Evolutionary conservation across 1,140 invertebrate species (phyloP), one percentile per base, ranked within the genome.

Genomic region (Drosophila ogumai): DNA sequence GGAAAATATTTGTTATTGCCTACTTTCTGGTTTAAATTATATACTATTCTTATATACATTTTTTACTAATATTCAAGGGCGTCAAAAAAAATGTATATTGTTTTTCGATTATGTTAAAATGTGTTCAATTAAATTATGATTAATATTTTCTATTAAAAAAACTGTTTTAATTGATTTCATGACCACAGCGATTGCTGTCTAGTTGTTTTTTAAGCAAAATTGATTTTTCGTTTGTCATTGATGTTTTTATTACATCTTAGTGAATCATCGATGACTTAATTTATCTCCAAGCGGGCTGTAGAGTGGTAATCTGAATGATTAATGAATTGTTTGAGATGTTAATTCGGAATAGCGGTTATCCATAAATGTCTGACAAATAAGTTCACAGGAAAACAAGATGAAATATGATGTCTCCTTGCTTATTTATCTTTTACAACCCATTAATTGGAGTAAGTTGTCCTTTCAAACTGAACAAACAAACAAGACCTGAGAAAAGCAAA

Each of bases 1-100:
- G 46, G 36, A 9, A 32, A 46, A 68, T 73, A 65, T 72, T 12
- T 81, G 60, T 87, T 79, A 69, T 73, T 82, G 69, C 82, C 82
- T 66, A 68, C 69, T 71, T 78, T 63, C 43, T 64, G 64, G 57
- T 58, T 86, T 73, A 50, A 55, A 63, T 58, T 65, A 61, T 49
- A 72, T 81, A 54, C 41, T 57, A 60, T 68, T 57, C 56, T 71
- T 49, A 3, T 32, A 32, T 34, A 34, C 4, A 34, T 3, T 15
- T 38, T 38, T 44, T 36, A 57, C 44, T 59, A 43, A 9, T 25
- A 3, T 44, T 13, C 4, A 32, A 5, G 0, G 19, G 17, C 9
- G 19, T 15, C 3, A 38, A 1, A 55, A n/a, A 19, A 55, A 55
- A 38, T 10, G 7, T 25, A 6, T 25, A 38, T 38, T 0, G 19